Evolutionary conservation across 2,797 vertebrate genomes (phyloP).

Genomic region (Gymnopithys bicolor): DNA sequence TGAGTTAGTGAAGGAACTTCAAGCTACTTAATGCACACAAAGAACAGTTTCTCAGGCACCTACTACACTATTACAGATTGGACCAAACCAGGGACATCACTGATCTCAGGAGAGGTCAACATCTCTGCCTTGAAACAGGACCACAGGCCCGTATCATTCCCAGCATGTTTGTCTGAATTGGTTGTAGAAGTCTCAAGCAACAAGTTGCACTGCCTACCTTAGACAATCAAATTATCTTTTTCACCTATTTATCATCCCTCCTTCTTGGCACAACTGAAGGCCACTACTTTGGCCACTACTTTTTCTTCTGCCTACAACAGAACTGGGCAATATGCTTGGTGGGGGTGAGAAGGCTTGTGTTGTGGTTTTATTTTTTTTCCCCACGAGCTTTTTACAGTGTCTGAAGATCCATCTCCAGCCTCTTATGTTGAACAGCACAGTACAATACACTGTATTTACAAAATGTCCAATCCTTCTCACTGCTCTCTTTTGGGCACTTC

Average conservation of each 20-base stretch:
- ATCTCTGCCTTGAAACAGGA: background rate
- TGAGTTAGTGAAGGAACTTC: background rate
- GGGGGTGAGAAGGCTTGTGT: background rate
- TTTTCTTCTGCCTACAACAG: background rate
- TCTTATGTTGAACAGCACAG: background rate
- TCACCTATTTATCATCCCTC: background rate
- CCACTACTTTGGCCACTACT: background rate
- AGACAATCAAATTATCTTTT: background rate
- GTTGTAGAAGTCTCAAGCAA: background rate
- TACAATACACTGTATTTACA: background rate
- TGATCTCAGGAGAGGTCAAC: background rate
- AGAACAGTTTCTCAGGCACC: background rate
- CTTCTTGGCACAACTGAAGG: background rate
- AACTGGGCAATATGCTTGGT: background rate
- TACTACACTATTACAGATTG: background rate
- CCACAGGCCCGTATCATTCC: background rate
- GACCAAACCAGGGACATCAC: background rate
- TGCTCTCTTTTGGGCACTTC: background rate
- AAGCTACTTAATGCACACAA: background rate
- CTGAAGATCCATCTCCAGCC: background rate
- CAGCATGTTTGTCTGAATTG: background rate
- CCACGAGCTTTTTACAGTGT: background rate
- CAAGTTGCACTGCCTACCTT: background rate
- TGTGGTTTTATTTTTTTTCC: fast-evolving
- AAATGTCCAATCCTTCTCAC: background rate